phyloP scores from a whole-genome alignment of 2,888 invertebrate species.

The Mylabris sibirica region DNA sequence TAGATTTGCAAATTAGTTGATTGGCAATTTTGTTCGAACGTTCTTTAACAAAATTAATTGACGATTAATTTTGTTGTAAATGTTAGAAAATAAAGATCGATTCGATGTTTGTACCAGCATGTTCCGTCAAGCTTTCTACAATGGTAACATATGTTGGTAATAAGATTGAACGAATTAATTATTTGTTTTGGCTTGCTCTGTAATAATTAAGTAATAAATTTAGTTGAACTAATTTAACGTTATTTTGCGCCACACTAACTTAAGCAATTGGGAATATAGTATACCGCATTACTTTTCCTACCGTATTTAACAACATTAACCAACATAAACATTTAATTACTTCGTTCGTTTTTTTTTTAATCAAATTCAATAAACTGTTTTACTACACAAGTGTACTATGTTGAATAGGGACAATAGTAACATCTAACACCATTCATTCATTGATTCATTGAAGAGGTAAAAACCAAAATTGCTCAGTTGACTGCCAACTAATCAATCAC shows the following conservation, averaged over 20 bases:
- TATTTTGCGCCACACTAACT: constrained; percentile 3
- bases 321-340: neutral
- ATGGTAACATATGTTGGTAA: constrained; percentile 23
- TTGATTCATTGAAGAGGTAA: neutral
- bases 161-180: constrained; percentile 28
- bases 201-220: constrained; percentile 29
- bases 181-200: constrained; percentile 20
- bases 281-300: neutral
- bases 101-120: constrained; percentile 23
- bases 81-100: constrained; percentile 16
- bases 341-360: neutral
- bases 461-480: constrained; percentile 12
- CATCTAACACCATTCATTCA: constrained; percentile 2
- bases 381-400: neutral
- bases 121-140: constrained; percentile 21
- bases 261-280: neutral
- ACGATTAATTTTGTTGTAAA: constrained; percentile 7
- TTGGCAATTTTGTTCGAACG: neutral
- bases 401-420: neutral
- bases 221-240: constrained; percentile 20
- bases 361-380: neutral
- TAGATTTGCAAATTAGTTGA: constrained; percentile 1
- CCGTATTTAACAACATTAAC: neutral
- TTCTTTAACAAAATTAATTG: constrained; percentile 7
- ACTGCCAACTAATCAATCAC: constrained; percentile 10